Base-by-base conservation (phyloP, 2,797 vertebrate genomes). In the Petrocephalus sullivani region DNA sequence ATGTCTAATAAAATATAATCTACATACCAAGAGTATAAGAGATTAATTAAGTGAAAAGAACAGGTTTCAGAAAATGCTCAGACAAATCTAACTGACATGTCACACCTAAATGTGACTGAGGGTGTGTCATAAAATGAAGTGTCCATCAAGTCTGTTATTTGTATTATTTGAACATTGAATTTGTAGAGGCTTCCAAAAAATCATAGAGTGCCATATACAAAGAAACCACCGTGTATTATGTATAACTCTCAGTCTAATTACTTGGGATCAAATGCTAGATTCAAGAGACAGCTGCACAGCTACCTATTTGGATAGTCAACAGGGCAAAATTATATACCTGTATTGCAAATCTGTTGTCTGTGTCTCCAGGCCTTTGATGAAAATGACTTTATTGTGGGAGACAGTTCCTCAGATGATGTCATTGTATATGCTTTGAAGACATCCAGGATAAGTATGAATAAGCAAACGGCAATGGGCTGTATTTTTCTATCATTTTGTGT, bases 401-500 rank as follows among this genome's bases (percentile, higher is more conserved):
- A 94, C 94, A 95, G 93, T 95, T 95, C 93, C 93, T 94, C 93
- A 90, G 95, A 95, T 93, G 94, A 94, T 95, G 94, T 92, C 93
- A 96, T 97, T 95, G 95, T 92, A 92, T 56, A 91, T 93, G 95
- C 97, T 99, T 98, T 99, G 97, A 99, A 98, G 96, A 92, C 93
- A 87, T 56, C 90, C 88, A 85, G 90, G 93, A 93, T 92, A 92
- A 91, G 94, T 93, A 86, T 91, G 97, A 96, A 96, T 95, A 95
- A 93, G 96, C 95, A 96, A 95, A 96, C 95, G 91, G 95, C 95
- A 92, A 99, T 97, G 98, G 98, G 97, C 96, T 96, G 90, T 96
- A 97, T 94, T 98, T 98, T 98, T 98, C 96, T 96, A 93, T 97
- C 96, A 98, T 98, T 98, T 97, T 94, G 94, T 96, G 93, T 91